Evolutionary conservation across 1,140 invertebrate species (phyloP).

Genomic region (Caenorhabditis remanei): DNA sequence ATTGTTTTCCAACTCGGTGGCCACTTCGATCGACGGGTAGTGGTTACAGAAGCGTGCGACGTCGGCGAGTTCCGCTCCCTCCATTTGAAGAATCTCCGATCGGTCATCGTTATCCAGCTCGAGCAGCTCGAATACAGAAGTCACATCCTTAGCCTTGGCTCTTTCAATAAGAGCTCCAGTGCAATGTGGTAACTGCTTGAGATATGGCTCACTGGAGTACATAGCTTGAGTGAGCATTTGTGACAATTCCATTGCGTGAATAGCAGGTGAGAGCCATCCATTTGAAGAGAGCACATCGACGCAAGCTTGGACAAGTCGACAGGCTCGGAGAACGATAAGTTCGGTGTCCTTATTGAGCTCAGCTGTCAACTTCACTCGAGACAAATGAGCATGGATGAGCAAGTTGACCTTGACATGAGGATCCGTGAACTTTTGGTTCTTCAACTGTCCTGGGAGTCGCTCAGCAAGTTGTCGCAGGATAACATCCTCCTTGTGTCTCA

Average conservation of each 20-base stretch:
- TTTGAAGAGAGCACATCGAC: constrained; percentile 94
- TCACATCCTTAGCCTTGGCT: constrained; percentile 90
- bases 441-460: constrained; percentile 86
- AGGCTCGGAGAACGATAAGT: constrained; percentile 78
- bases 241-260: constrained; percentile 98
- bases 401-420: constrained; percentile 96
- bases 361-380: constrained; percentile 90
- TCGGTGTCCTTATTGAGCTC: constrained; percentile 97
- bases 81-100: constrained; percentile 87
- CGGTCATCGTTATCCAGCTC: constrained; percentile 95
- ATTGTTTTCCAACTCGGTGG: constrained; percentile 90
- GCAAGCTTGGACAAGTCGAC: constrained; percentile 93
- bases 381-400: constrained; percentile 93
- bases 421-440: constrained; percentile 87
- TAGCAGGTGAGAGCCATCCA: constrained; percentile 95
- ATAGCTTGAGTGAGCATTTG: constrained; percentile 99
- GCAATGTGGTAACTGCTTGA: constrained; percentile 97
- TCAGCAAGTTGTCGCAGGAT: constrained; percentile 86
- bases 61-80: constrained; percentile 91
- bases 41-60: constrained; percentile 97
- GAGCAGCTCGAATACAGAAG: constrained; percentile 98
- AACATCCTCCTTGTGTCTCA: constrained; percentile 93
- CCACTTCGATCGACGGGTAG: constrained; percentile 98
- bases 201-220: constrained; percentile 96
- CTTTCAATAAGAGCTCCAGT: constrained; percentile 89